Percentiles rank a stretch among this genome's conserved stretches.
Evolutionary conservation across 2,888 invertebrate genomes (phyloP).

Genomic region (Deilephila porcellus): DNA sequence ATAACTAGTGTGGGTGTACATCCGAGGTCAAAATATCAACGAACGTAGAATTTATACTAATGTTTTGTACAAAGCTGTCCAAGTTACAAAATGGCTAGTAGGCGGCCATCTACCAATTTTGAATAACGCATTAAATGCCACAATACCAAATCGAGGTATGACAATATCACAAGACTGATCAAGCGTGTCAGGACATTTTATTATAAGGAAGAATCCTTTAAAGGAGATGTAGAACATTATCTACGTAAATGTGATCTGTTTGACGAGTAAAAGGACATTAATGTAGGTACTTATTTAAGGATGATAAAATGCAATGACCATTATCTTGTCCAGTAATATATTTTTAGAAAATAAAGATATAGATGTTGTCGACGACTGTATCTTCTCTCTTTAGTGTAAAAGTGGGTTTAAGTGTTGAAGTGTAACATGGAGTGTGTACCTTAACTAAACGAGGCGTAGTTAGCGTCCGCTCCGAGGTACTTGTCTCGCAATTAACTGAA

Average conservation of each 20-base stretch:
- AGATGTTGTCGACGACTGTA: slow-evolving; percentile 46
- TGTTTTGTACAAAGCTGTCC: slow-evolving; percentile 45
- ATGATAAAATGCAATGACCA: too few relatives aligned
- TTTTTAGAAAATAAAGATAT: background rate
- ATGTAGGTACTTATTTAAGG: background rate
- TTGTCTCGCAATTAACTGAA: slow-evolving; percentile 56
- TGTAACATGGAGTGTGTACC: slow-evolving; percentile 55
- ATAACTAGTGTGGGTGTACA: slow-evolving; percentile 66
- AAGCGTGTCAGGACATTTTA: background rate
- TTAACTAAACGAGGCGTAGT: slow-evolving; percentile 56
- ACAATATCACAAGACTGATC: background rate
- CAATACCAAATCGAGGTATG: slow-evolving; percentile 41
- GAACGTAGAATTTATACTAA: slow-evolving; percentile 46
- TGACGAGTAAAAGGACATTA: background rate
- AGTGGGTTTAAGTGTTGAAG: slow-evolving; percentile 67
- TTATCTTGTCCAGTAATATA: background rate
- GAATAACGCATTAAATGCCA: slow-evolving; percentile 53
- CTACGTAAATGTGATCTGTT: background rate
- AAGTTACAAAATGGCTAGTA: slow-evolving; percentile 48
- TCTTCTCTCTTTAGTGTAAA: slow-evolving; percentile 50
- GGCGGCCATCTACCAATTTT: slow-evolving; percentile 54
- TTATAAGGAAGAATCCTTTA: background rate
- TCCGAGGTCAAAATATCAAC: slow-evolving; percentile 68
- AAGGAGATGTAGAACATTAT: background rate
- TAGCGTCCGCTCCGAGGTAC: slow-evolving; percentile 51